These are phyloP conservation scores for Nibea coibor DNA, from an alignment of 2,113 vertebrate genomes.

Conservation along the genomic window DNA sequence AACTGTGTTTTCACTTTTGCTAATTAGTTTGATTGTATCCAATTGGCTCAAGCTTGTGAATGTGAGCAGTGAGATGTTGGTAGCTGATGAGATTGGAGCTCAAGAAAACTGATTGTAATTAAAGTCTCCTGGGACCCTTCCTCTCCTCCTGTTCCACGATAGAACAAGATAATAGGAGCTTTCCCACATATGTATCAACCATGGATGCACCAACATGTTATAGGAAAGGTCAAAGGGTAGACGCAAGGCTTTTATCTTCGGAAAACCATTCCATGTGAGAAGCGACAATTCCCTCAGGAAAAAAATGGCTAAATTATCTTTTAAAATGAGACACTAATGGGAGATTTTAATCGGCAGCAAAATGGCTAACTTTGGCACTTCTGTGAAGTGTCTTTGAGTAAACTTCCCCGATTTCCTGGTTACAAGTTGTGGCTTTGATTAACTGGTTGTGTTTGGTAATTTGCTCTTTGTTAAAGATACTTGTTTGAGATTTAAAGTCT, in stretches of 20 bases:
- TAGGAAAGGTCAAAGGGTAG: slow-evolving; percentile 57
- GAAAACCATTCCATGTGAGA: slow-evolving; percentile 27
- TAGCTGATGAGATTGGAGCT: slow-evolving; percentile 46
- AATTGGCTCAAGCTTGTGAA: slow-evolving; percentile 26
- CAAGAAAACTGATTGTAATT: slow-evolving; percentile 43
- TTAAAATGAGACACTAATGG: slow-evolving; percentile 17
- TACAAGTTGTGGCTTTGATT: slow-evolving; percentile 35
- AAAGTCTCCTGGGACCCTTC: slow-evolving; percentile 48
- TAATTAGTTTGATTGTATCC: slow-evolving; percentile 45
- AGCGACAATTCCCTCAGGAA: background rate
- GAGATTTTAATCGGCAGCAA: slow-evolving; percentile 25
- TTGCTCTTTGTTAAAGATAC: slow-evolving; percentile 19
- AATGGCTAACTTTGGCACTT: slow-evolving; percentile 15
- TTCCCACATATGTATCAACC: slow-evolving; percentile 59
- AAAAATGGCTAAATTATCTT: slow-evolving; percentile 20
- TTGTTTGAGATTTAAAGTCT: slow-evolving; percentile 35
- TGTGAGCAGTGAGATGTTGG: slow-evolving; percentile 27
- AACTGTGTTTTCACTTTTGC: background rate
- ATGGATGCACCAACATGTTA: slow-evolving; percentile 19
- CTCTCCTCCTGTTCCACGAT: slow-evolving; percentile 20
- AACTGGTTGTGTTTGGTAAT: slow-evolving; percentile 31
- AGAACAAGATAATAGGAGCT: slow-evolving; percentile 49
- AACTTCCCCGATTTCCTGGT: background rate
- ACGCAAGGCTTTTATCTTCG: slow-evolving; percentile 35
- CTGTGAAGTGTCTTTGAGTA: background rate